These are phyloP conservation scores for Drosophila melanosoma DNA, from an alignment of 2,888 invertebrate species.

Conservation along the genomic window DNA sequence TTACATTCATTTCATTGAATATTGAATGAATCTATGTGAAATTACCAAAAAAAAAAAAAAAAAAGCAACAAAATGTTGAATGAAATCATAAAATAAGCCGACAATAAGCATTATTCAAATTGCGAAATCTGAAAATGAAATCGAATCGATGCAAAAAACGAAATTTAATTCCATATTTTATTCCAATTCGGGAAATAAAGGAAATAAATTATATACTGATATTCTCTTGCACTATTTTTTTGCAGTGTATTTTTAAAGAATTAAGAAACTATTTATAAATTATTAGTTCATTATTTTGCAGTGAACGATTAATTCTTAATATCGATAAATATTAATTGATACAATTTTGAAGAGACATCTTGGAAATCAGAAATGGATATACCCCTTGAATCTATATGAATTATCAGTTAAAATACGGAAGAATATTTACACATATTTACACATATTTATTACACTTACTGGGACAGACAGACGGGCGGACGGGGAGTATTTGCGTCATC, in stretches of 20 bases:
- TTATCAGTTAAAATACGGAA: not conserved
- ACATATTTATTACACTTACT: not conserved
- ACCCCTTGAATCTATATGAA: not conserved
- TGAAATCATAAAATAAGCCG: slow-evolving; percentile 32
- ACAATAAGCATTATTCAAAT: slow-evolving; percentile 34
- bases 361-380: not conserved
- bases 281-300: not conserved
- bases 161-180: slow-evolving; percentile 2
- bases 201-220: not conserved
- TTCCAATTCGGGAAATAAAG: not conserved
- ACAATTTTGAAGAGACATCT: not conserved
- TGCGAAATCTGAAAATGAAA: slow-evolving; percentile 23
- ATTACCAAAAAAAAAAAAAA: not conserved
- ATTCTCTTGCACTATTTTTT: not conserved
- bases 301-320: not conserved
- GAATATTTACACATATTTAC: too few relatives aligned
- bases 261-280: not conserved
- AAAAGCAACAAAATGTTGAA: slow-evolving; percentile 37
- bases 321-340: too few relatives aligned
- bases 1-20: slow-evolving; percentile 24
- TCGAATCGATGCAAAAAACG: slow-evolving; percentile 11
- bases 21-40: slow-evolving; percentile 56
- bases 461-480: not conserved
- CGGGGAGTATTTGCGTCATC: slow-evolving; percentile 13
- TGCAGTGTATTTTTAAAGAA: not conserved